These are phyloP conservation scores for Bimastos eiseni DNA, from an alignment of 2,888 invertebrate species.

Conservation along the genomic window DNA sequence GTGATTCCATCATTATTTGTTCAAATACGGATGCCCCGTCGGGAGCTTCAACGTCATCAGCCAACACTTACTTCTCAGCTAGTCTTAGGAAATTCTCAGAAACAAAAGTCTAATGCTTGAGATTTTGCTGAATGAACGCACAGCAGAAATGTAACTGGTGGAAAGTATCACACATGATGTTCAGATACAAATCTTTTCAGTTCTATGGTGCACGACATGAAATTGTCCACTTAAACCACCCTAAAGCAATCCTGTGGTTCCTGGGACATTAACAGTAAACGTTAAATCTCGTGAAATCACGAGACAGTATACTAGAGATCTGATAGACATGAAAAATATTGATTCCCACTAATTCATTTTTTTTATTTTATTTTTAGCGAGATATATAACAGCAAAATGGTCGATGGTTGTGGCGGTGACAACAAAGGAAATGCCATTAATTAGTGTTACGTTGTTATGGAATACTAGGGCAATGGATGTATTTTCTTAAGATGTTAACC, in stretches of 20 bases:
- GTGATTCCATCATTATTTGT: neutral
- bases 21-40: neutral
- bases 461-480: neutral
- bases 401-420: too few species aligned
- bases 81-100: constrained; percentile 20
- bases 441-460: neutral
- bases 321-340: neutral
- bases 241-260: too few species aligned
- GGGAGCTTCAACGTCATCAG: neutral
- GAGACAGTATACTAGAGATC: neutral
- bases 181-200: too few species aligned
- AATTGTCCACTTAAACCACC: too few species aligned
- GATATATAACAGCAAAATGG: too few species aligned
- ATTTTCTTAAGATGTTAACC: neutral
- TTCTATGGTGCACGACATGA: too few species aligned
- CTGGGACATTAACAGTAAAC: neutral
- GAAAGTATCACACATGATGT: too few species aligned
- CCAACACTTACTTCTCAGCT: neutral
- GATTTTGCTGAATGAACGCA: too few species aligned
- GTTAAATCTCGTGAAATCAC: neutral
- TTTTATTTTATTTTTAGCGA: neutral
- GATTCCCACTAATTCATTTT: neutral
- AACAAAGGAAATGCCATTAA: neutral
- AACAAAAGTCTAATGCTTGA: constrained; percentile 6
- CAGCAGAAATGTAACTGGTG: too few species aligned